Evolutionary conservation across 2,797 vertebrate species (phyloP).

Genomic region (Premnoplex brunnescens): DNA sequence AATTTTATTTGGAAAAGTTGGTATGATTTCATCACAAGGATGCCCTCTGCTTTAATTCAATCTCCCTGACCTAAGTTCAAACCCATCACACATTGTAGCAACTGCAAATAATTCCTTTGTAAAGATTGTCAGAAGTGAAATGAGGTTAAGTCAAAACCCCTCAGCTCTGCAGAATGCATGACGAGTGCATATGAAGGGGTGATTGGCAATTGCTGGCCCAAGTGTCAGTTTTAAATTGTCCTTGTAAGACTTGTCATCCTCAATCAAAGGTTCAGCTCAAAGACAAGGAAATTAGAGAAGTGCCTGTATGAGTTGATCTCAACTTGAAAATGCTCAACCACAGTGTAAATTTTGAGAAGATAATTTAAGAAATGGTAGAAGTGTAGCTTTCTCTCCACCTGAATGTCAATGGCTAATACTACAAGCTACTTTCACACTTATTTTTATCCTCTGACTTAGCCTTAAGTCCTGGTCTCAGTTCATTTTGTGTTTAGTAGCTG

Average conservation of each 20-base stretch:
- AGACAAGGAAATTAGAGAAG: slow-evolving; percentile 34
- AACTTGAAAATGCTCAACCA: background rate
- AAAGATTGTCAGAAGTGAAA: slow-evolving; percentile 62
- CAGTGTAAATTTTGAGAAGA: background rate
- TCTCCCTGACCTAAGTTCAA: slow-evolving; percentile 65
- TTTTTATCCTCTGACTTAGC: background rate
- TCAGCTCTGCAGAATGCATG: slow-evolving; percentile 3
- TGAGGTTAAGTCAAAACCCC: slow-evolving; percentile 44
- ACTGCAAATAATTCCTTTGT: slow-evolving; percentile 63
- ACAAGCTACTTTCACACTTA: background rate
- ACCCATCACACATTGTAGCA: slow-evolving; percentile 49
- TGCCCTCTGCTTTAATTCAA: slow-evolving; percentile 57
- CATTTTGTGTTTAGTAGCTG: background rate
- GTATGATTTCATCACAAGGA: background rate
- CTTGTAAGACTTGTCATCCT: slow-evolving; percentile 56
- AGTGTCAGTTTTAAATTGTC: slow-evolving; percentile 59
- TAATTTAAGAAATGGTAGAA: background rate
- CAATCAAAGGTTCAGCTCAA: slow-evolving; percentile 36
- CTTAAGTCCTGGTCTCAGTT: background rate
- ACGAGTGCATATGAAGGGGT: background rate
- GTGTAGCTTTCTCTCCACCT: background rate
- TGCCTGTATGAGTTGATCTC: background rate
- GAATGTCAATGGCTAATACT: background rate
- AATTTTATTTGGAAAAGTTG: slow-evolving; percentile 38
- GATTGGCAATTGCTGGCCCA: slow-evolving; percentile 55